These are phyloP conservation scores for Pogonognathellus flavescens DNA, from an alignment of 1,140 invertebrate genomes.

Conservation along the genomic window DNA sequence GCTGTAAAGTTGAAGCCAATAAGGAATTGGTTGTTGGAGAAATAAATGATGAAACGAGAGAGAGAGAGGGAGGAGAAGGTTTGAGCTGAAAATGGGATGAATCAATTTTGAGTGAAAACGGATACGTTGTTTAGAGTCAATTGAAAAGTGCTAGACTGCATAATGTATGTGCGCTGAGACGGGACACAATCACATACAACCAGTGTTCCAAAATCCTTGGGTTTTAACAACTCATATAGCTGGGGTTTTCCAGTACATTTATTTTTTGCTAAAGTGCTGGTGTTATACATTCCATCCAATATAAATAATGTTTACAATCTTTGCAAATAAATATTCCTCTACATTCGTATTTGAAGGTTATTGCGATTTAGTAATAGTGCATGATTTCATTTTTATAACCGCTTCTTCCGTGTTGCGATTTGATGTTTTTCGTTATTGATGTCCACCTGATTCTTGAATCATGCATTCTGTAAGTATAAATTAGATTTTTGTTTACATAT, in stretches of 20 bases:
- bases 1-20: not conserved
- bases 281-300: too few relatives aligned
- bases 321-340: too few relatives aligned
- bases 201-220: not conserved
- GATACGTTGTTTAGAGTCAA: conserved; percentile 1
- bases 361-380: too few relatives aligned
- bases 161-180: not conserved
- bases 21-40: not conserved
- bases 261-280: too few relatives aligned
- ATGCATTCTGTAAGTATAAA: too few relatives aligned
- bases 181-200: not conserved
- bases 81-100: conserved; percentile 4
- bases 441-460: too few relatives aligned
- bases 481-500: too few relatives aligned
- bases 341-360: too few relatives aligned
- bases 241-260: not conserved
- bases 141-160: not conserved
- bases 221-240: not conserved
- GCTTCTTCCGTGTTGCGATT: too few relatives aligned
- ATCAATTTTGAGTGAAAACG: conserved; percentile 8
- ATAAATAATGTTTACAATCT: too few relatives aligned
- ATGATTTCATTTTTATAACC: too few relatives aligned
- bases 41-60: conserved; percentile 5
- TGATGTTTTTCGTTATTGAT: too few relatives aligned
- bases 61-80: not conserved